phyloP scores from a whole-genome alignment of 2,888 invertebrate genomes.

The Philereme vetulata region DNA sequence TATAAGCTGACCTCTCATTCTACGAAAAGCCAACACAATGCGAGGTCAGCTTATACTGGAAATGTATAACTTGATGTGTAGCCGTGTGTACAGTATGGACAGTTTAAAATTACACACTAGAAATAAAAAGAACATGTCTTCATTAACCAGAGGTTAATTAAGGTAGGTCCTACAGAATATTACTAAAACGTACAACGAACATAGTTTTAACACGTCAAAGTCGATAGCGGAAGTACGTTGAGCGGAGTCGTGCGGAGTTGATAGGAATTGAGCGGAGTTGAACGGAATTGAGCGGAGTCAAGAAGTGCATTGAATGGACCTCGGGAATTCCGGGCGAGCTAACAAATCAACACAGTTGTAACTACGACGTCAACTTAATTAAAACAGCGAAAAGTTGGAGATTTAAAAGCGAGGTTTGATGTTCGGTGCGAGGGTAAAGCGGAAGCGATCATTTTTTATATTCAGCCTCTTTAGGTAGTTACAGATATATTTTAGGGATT shows the following conservation, averaged over 20 bases:
- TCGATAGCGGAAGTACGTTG: conserved; percentile 7
- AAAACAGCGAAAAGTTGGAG: conserved; percentile 78
- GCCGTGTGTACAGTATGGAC: too few species aligned
- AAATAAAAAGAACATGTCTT: too few species aligned
- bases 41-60: too few species aligned
- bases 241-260: conserved; percentile 1
- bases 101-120: too few species aligned
- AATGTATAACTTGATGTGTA: too few species aligned
- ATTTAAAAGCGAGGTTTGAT: conserved; percentile 62
- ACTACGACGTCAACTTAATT: conserved; percentile 80
- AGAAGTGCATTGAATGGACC: conserved; percentile 37
- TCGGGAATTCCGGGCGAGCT: conserved; percentile 37
- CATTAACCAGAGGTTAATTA: too few species aligned
- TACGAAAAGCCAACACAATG: too few species aligned
- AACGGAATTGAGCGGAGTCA: conserved; percentile 22
- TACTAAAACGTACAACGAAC: conserved; percentile 10
- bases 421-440: conserved; percentile 1
- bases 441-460: conserved; percentile 18
- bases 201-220: conserved; percentile 20
- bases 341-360: conserved; percentile 75
- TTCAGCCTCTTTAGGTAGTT: not conserved
- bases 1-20: too few species aligned
- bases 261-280: conserved; percentile 9
- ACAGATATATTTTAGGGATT: too few species aligned
- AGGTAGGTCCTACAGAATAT: too few species aligned